Conservation (phyloP, 1,140 invertebrate genomes). For the Musca domestica region DNA sequence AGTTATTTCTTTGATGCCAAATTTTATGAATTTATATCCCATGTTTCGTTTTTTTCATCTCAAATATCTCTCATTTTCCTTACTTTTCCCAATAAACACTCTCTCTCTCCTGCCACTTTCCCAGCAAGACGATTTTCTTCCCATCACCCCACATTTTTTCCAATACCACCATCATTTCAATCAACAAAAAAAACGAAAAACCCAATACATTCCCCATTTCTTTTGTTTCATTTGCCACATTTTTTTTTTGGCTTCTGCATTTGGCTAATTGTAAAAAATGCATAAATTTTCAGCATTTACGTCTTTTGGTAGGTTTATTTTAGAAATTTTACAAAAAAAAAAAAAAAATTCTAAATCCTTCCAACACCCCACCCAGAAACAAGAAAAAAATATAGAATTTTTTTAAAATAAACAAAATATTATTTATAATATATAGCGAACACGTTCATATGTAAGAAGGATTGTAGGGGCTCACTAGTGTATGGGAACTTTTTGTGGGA, state of each 20-base stretch:
- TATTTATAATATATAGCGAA: slow-evolving; percentile 11
- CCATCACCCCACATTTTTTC: not conserved
- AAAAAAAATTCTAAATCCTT: not conserved
- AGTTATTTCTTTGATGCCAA: too few relatives aligned
- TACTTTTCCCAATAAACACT: too few relatives aligned
- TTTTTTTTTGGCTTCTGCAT: slow-evolving; percentile 2
- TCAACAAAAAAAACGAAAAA: slow-evolving; percentile 15
- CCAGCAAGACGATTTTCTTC: too few relatives aligned
- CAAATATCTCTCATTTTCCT: too few relatives aligned
- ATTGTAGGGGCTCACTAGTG: not conserved
- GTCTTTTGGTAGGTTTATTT: slow-evolving; percentile 17
- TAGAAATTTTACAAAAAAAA: not conserved
- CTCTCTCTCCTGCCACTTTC: too few relatives aligned
- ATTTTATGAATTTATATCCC: too few relatives aligned
- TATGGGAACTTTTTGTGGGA: too few relatives aligned
- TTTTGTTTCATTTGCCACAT: too few relatives aligned
- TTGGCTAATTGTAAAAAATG: slow-evolving; percentile 1
- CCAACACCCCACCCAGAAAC: not conserved
- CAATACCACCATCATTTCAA: not conserved
- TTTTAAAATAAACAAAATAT: slow-evolving; percentile 13
- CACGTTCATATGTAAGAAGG: not conserved
- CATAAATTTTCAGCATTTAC: slow-evolving; percentile 20
- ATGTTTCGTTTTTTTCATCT: too few relatives aligned
- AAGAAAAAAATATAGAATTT: not conserved
- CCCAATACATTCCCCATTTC: slow-evolving; percentile 1